Base-by-base conservation (phyloP, 2,113 vertebrate species). In the Aldabrachelys gigantea region DNA sequence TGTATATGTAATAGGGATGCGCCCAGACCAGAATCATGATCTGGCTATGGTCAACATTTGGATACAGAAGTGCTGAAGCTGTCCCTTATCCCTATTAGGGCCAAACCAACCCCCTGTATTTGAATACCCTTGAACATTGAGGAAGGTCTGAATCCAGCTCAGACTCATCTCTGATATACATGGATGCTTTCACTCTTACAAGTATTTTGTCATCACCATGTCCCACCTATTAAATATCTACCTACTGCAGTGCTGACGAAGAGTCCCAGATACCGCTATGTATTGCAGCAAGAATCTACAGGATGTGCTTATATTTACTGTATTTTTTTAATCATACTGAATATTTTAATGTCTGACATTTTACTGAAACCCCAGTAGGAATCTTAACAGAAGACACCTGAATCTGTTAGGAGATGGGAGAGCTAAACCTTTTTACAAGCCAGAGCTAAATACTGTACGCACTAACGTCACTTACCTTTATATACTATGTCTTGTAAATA, bases 401-500 rank as follows among this genome's bases (percentile, higher is more conserved):
- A 49, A 84, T 84, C 59, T 95, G 84, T 92, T 94, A 95, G 52
- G 72, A 90, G 86, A 88, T 53, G 84, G 80, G 72, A 72, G 87
- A 80, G 79, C 80, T 54, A 89, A 93, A 87, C 90, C 0, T 85
- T 87, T 90, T 93, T 93, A 91, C 93, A 95, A 85, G 38, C 91
- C 95, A 85, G 94, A 93, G 93, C 91, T 95, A 90, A 85, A 91
- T 80, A 94, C 52, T 87, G 78, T 91, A 82, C 91, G 88, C 95
- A 87, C 91, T 97, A 96, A 96, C 87, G 94, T 56, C 92, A 86
- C 65, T 79, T 92, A 76, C 9, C 62, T 85, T 90, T 79, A 96
- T 96, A 82, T 97, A 93, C 65, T 72, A 92, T 96, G 82, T 88
- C 65, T 91, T 97, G 92, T 98, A 97, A 97, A 97, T 95, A 93